A percentile compares a stretch with the other conserved stretches of the same genome.
Evolutionary conservation across 2,113 vertebrate species (phyloP).

Genomic region (Bucco capensis): DNA sequence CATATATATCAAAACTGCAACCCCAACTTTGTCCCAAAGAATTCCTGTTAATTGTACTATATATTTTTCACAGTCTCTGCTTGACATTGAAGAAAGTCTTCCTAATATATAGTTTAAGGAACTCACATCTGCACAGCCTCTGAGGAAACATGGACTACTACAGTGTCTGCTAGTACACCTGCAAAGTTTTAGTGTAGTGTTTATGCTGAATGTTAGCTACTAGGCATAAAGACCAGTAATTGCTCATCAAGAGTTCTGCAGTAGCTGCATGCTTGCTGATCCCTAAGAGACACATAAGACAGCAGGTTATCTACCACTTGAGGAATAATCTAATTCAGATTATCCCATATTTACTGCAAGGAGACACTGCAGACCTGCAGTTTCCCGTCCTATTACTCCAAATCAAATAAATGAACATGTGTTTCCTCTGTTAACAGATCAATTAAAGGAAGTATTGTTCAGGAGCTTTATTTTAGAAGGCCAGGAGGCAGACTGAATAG

Average conservation of each 20-base stretch:
- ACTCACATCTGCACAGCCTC: background rate
- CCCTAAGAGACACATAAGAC: background rate
- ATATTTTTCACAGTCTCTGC: background rate
- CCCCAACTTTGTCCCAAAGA: background rate
- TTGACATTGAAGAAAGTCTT: background rate
- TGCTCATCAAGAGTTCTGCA: background rate
- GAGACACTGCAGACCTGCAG: background rate
- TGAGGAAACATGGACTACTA: background rate
- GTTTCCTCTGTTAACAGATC: background rate
- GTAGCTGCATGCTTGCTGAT: background rate
- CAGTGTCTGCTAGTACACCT: background rate
- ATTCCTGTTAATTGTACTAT: background rate
- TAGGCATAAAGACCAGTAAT: background rate
- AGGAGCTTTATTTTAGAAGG: background rate
- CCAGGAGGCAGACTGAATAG: background rate
- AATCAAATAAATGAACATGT: background rate
- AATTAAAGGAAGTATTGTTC: background rate
- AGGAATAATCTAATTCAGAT: background rate
- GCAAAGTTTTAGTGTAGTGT: background rate
- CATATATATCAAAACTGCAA: background rate
- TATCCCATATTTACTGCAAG: background rate
- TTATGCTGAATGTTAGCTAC: background rate
- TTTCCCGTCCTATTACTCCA: background rate
- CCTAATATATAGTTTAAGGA: background rate
- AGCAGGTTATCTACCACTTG: background rate